phyloP scores from a whole-genome alignment of 2,113 vertebrate genomes.

The Ailurus styani region DNA sequence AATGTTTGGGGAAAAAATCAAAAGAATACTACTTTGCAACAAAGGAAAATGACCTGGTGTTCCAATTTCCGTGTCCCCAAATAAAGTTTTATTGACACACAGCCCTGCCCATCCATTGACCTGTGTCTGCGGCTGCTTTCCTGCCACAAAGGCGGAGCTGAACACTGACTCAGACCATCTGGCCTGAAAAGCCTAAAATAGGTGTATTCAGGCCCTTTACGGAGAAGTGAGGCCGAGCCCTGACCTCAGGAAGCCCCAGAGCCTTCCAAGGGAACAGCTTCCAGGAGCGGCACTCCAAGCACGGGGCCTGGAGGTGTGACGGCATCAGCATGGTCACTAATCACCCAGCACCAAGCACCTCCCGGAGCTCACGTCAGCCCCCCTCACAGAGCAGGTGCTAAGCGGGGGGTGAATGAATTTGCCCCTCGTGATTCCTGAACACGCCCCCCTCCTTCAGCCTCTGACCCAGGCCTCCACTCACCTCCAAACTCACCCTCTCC shows the following conservation, averaged over 20 bases:
- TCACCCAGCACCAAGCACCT: accelerated
- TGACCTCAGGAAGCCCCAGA: neutral
- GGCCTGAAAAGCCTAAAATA: neutral
- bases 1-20: neutral
- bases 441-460: no score
- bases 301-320: neutral
- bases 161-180: neutral
- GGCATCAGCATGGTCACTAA: accelerated
- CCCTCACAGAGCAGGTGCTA: no score
- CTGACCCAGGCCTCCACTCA: constrained; percentile 61
- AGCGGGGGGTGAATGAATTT: neutral
- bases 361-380: neutral
- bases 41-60: neutral
- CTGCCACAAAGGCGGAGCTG: no score
- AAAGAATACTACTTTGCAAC: neutral
- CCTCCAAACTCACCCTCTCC: constrained; percentile 94
- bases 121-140: neutral
- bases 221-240: neutral
- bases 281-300: neutral
- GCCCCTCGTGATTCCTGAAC: no score
- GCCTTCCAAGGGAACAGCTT: neutral
- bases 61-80: neutral
- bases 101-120: neutral
- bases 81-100: neutral
- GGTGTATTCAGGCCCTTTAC: neutral